phyloP scores from a whole-genome alignment of 2,797 vertebrate species.

The Anabas testudineus region DNA sequence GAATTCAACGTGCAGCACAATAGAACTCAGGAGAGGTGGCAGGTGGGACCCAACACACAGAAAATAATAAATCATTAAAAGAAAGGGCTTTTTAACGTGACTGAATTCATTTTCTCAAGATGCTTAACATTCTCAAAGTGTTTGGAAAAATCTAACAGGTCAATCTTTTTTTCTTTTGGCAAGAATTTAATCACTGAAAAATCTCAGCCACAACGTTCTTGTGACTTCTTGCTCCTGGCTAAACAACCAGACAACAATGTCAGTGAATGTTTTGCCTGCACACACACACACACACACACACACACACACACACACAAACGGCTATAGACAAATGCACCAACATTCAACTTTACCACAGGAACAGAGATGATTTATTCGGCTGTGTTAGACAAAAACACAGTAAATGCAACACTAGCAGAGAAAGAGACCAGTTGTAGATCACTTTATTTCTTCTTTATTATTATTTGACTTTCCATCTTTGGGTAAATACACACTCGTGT shows the following conservation, averaged over 20 bases:
- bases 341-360: not conserved
- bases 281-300: slow-evolving; percentile 1
- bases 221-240: slow-evolving; percentile 32
- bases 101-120: slow-evolving; percentile 21
- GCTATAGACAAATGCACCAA: not conserved
- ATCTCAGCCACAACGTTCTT: slow-evolving; percentile 36
- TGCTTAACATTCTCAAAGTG: slow-evolving; percentile 10
- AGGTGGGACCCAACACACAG: slow-evolving; percentile 51
- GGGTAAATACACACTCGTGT: too few species aligned
- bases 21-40: slow-evolving; percentile 29
- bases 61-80: not conserved
- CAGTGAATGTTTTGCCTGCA: slow-evolving; percentile 15
- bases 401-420: too few species aligned
- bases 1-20: not conserved
- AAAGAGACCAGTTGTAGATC: too few species aligned
- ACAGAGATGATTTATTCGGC: not conserved
- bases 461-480: too few species aligned
- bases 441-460: too few species aligned
- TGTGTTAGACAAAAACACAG: too few species aligned
- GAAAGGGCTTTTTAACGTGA: slow-evolving; percentile 16
- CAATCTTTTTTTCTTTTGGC: slow-evolving; percentile 22
- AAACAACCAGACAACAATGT: slow-evolving; percentile 34
- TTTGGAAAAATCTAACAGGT: not conserved
- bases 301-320: not conserved
- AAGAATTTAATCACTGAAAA: slow-evolving; percentile 53